A percentile compares a stretch with the other conserved stretches of the same genome.
These are phyloP conservation scores for Ciconia maguari DNA, from an alignment of 2,113 vertebrate species.

Conservation along the genomic window DNA sequence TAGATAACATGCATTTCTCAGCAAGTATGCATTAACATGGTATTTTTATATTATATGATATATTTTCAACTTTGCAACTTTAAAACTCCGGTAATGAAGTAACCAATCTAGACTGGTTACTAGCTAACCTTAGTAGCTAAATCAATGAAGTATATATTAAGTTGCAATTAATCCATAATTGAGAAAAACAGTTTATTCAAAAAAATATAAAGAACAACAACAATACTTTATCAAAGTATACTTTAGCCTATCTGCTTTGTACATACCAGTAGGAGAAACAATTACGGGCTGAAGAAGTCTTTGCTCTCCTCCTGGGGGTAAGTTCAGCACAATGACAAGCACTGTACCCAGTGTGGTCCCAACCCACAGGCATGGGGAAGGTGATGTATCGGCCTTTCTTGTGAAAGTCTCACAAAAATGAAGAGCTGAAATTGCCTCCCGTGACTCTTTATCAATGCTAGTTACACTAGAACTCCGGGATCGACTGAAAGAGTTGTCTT, in stretches of 20 bases:
- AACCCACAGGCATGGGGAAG: constrained; percentile 90
- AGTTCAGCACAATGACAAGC: constrained; percentile 85
- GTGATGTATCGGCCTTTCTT: constrained; percentile 84
- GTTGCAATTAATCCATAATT: not conserved
- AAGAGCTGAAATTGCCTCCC: constrained; percentile 92
- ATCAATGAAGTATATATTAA: not conserved
- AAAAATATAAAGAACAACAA: not conserved
- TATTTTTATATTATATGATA: not conserved
- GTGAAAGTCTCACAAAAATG: constrained; percentile 92
- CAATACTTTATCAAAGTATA: not conserved
- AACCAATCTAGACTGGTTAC: not conserved
- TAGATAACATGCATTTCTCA: not conserved
- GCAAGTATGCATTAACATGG: not conserved
- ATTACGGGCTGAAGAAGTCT: constrained; percentile 95
- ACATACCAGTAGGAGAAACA: constrained; percentile 92
- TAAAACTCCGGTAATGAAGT: not conserved
- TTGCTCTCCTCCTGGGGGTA: constrained; percentile 93
- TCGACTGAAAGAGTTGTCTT: constrained; percentile 97
- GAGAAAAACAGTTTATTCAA: not conserved
- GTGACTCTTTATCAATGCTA: constrained; percentile 96
- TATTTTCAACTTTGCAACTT: not conserved
- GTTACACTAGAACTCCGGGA: constrained; percentile 97
- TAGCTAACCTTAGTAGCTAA: not conserved
- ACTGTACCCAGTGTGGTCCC: constrained; percentile 93
- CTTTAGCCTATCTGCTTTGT: not conserved